phyloP scores from a whole-genome alignment of 1,140 invertebrate genomes.

The Atopsyche davidsoni region DNA sequence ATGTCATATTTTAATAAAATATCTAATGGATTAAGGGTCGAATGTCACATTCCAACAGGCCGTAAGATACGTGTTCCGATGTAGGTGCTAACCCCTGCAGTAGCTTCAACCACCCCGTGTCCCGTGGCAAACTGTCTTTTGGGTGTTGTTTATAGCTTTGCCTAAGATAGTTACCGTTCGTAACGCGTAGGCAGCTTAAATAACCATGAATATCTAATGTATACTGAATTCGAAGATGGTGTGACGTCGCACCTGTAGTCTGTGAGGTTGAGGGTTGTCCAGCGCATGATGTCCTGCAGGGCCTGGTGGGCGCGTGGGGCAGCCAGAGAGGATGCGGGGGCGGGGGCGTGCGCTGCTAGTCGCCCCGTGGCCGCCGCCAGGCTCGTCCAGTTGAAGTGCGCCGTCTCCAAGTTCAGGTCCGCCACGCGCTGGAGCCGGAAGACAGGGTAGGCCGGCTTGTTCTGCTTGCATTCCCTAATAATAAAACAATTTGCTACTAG shows the following conservation, averaged over 20 bases:
- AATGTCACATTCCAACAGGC: too few relatives aligned
- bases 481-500: neutral
- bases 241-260: conserved; percentile 47
- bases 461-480: conserved; percentile 61
- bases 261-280: conserved; percentile 58
- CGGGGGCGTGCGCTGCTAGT: conserved; percentile 7
- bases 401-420: conserved; percentile 54
- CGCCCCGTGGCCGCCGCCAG: conserved; percentile 32
- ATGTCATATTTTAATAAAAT: too few relatives aligned
- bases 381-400: conserved; percentile 56
- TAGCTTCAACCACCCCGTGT: too few relatives aligned
- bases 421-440: conserved; percentile 61
- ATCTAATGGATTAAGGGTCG: too few relatives aligned
- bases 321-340: conserved; percentile 7
- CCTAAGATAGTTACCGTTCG: too few relatives aligned
- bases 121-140: too few relatives aligned
- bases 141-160: too few relatives aligned
- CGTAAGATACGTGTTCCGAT: too few relatives aligned
- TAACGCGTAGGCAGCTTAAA: too few relatives aligned
- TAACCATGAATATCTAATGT: too few relatives aligned
- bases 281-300: conserved; percentile 58
- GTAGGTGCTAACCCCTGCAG: too few relatives aligned
- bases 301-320: conserved; percentile 37
- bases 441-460: conserved; percentile 62
- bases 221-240: neutral